Conservation (phyloP, 2,797 vertebrate genomes). For the Phoebastria nigripes region DNA sequence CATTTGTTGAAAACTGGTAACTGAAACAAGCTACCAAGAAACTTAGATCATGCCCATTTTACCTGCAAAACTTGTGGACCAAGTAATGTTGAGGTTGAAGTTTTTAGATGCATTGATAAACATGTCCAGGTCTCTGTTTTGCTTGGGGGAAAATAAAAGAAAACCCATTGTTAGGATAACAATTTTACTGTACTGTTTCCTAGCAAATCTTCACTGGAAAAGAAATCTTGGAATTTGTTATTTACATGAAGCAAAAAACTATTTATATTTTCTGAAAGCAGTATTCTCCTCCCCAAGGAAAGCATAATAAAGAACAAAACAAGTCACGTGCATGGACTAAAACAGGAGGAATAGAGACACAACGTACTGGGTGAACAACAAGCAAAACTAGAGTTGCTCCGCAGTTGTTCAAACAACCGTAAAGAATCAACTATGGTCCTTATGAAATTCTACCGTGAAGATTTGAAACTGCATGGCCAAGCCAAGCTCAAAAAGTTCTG, state of each 20-base stretch:
- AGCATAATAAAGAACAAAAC: not conserved
- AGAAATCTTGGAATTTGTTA: not conserved
- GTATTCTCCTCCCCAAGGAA: not conserved
- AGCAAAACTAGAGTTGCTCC: not conserved
- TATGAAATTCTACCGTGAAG: not conserved
- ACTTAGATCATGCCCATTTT: not conserved
- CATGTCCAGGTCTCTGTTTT: constrained; percentile 97
- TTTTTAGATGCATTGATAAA: constrained; percentile 99
- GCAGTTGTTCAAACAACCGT: not conserved
- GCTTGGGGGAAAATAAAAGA: constrained; percentile 70
- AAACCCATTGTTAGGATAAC: not conserved
- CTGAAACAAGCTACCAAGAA: not conserved
- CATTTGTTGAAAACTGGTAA: not conserved
- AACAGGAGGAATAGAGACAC: not conserved
- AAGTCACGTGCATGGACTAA: fast-evolving
- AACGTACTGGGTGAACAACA: not conserved
- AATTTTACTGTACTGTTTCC: not conserved
- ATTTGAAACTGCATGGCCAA: not conserved
- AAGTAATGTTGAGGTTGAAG: constrained; percentile 98
- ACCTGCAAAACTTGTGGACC: constrained; percentile 96
- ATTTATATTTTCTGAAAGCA: not conserved
- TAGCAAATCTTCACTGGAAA: not conserved
- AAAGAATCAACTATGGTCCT: not conserved
- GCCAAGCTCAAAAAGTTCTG: not conserved
- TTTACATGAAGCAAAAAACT: not conserved